Base-by-base conservation (phyloP, 2,113 vertebrate species). In the Pelmatolapia mariae region DNA sequence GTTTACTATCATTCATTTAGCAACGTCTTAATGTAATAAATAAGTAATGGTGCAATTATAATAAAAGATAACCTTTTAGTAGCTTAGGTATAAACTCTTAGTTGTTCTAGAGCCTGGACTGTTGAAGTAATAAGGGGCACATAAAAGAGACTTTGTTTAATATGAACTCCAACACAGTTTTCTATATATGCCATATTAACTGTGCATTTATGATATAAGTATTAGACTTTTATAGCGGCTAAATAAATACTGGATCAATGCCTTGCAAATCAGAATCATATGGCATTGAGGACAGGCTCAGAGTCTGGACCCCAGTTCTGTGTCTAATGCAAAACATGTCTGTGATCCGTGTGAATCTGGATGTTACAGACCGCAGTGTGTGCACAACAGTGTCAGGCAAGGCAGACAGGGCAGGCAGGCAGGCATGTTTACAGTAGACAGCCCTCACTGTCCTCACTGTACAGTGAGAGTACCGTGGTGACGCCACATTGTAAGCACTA, bases 401-500 rank as follows among this genome's bases (percentile, higher is more conserved):
- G 40, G 24, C 22, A 11, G 68, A 76, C 40, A 6, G 29, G 29
- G 54, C 47, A 86, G 59, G 59, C 29, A 61, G 36, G 61, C 54
- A 31, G 4, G n/a, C 31, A 61, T 85, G 47, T 85, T 54, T 83
- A 43, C 31, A 68, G 29, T 13, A 76, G 61, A 47, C 81, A 84
- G 61, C 22, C 36, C 43, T 47, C 54, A 59, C 38, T 31, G n/a
- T 52, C 45, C 61, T 87, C 57, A 33, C 13, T 68, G 78, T 89
- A 56, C 83, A 26, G 15, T 84, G 80, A 81, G 38, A 63, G 59
- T 54, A 79, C 68, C 2, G 45, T 86, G 68, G 66, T 85, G 81
- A 86, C 82, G 63, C 76, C 86, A 73, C 76, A 79, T 68, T 92
- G 93, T 95, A 95, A 94, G 95, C 93, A 95, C 90, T 57, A 56